phyloP scores from a whole-genome alignment of 2,888 invertebrate species.

The Rhimphoctona megacephalus region DNA sequence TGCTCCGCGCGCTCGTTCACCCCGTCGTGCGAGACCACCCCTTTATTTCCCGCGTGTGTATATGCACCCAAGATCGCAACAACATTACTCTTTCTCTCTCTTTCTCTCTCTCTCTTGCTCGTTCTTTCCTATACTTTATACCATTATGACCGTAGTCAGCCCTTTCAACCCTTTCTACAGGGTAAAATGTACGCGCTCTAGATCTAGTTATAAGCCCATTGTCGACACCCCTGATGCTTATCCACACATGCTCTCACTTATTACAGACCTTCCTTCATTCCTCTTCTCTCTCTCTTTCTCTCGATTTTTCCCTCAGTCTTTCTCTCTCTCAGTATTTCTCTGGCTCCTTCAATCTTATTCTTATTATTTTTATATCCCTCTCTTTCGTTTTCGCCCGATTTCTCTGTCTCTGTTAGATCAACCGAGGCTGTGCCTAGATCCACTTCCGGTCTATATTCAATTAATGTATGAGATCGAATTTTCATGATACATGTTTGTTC shows the following conservation, averaged over 20 bases:
- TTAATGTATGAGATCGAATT: conserved; percentile 46
- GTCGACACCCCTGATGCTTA: conserved; percentile 74
- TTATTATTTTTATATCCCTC: neutral
- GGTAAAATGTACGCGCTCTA: conserved; percentile 66
- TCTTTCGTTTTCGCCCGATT: conserved; percentile 1
- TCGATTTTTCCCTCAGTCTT: neutral
- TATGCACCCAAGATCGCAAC: conserved; percentile 33
- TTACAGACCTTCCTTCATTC: conserved; percentile 70
- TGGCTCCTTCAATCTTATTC: no score
- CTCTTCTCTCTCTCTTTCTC: conserved; percentile 20
- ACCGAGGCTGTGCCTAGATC: conserved; percentile 7
- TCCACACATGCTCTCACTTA: conserved; percentile 77
- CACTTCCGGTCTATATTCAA: conserved; percentile 61
- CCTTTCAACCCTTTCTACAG: conserved; percentile 64
- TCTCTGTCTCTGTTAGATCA: conserved; percentile 27
- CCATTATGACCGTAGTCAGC: conserved; percentile 38
- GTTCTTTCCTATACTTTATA: conserved; percentile 5
- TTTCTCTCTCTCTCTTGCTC: conserved; percentile 36
- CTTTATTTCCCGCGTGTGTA: conserved; percentile 33
- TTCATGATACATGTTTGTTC: conserved; percentile 3
- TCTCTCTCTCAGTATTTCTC: conserved; percentile 12
- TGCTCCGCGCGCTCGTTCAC: conserved; percentile 59
- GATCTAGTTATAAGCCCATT: conserved; percentile 75
- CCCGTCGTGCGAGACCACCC: conserved; percentile 51
- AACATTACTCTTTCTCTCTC: conserved; percentile 1